These are phyloP conservation scores for Collichthys lucidus DNA, from an alignment of 2,113 vertebrate species.

Conservation along the genomic window DNA sequence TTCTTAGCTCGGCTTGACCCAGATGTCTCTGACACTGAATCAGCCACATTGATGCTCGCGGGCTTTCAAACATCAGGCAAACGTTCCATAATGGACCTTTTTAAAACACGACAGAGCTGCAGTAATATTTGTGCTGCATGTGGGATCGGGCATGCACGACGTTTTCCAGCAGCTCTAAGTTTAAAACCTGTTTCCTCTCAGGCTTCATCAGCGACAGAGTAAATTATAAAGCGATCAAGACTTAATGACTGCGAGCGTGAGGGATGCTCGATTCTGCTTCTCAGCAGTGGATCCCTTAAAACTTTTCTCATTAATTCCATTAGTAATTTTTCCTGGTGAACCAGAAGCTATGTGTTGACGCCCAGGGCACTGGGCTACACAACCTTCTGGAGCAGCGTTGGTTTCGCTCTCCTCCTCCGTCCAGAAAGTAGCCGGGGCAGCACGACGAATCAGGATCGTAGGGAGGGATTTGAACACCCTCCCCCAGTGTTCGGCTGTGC, in stretches of 20 bases:
- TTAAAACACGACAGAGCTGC: not conserved
- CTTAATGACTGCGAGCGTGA: not conserved
- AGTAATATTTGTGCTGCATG: not conserved
- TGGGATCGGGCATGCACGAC: no score
- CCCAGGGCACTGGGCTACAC: no score
- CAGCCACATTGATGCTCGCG: not conserved
- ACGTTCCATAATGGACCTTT: not conserved
- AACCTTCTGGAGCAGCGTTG: no score
- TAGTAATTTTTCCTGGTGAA: no score
- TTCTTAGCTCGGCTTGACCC: no score
- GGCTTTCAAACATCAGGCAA: not conserved
- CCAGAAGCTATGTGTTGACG: no score
- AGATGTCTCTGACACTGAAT: no score
- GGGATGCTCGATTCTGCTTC: not conserved
- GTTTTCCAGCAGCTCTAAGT: not conserved
- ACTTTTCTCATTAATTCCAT: constrained; percentile 1
- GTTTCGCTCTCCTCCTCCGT: no score
- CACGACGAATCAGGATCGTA: no score
- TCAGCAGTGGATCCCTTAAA: not conserved
- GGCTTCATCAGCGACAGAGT: not conserved
- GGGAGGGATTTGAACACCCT: no score
- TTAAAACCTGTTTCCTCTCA: not conserved
- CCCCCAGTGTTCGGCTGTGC: no score
- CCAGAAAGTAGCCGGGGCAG: no score
- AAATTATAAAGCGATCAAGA: not conserved